These are phyloP conservation scores for Trichonephila clavipes DNA, from an alignment of 1,140 invertebrate species.

Conservation along the genomic window DNA sequence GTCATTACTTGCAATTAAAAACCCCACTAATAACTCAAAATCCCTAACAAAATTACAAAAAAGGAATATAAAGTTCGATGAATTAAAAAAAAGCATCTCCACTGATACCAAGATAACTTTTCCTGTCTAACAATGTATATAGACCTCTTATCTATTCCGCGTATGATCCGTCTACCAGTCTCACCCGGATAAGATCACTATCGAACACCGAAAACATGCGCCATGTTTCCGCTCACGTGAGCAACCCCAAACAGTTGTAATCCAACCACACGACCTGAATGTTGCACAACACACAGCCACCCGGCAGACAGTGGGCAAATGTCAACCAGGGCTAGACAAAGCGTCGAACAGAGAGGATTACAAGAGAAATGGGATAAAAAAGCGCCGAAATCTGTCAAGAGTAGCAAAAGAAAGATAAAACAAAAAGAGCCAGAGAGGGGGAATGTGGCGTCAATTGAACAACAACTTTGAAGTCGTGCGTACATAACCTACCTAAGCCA, in stretches of 20 bases:
- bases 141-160: neutral
- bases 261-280: neutral
- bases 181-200: neutral
- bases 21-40: no score
- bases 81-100: no score
- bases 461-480: constrained; percentile 20
- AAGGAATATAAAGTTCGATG: no score
- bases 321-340: constrained; percentile 13
- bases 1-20: no score
- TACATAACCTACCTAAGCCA: neutral
- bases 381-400: constrained; percentile 4
- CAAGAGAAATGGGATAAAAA: constrained; percentile 31
- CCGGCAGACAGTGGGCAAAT: constrained; percentile 30
- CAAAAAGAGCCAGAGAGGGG: constrained; percentile 7
- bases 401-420: constrained; percentile 3
- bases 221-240: constrained; percentile 1
- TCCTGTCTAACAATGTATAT: no score
- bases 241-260: neutral
- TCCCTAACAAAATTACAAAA: no score
- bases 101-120: no score
- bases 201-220: neutral
- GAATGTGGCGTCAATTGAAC: constrained; percentile 43
- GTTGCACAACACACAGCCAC: neutral
- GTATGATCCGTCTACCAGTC: neutral
- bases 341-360: constrained; percentile 20